phyloP scores from a whole-genome alignment of 2,888 invertebrate species.

The Hirudinaria manillensis region DNA sequence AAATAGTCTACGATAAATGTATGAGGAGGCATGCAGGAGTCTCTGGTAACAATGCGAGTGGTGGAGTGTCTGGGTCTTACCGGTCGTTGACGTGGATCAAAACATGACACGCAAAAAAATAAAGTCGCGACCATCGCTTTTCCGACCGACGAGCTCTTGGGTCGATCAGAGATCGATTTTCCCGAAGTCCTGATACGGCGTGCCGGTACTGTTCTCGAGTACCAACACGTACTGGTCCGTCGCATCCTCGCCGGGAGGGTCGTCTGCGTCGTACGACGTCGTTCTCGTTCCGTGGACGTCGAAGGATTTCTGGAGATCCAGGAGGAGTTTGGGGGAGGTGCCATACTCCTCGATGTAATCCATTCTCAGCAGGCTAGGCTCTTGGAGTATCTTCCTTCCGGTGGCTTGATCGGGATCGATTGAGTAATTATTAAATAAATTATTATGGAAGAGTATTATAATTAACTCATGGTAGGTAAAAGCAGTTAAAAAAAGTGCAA shows the following conservation, averaged over 20 bases:
- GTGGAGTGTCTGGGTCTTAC: too few relatives aligned
- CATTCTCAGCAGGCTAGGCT: neutral
- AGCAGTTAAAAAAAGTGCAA: neutral
- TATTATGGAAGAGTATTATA: too few relatives aligned
- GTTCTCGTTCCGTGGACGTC: neutral
- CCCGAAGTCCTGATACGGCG: neutral
- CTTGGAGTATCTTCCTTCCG: conserved; percentile 13
- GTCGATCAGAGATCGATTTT: neutral
- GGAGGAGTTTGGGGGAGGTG: neutral
- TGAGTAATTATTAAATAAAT: too few relatives aligned
- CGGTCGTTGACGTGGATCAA: too few relatives aligned
- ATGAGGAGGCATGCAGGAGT: too few relatives aligned
- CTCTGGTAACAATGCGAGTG: too few relatives aligned
- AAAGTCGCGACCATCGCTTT: too few relatives aligned
- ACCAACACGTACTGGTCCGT: neutral
- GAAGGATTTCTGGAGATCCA: neutral
- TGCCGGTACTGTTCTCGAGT: neutral
- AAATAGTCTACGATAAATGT: too few relatives aligned
- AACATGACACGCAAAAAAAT: too few relatives aligned
- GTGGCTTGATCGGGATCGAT: neutral
- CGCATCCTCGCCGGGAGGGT: neutral
- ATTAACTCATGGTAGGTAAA: too few relatives aligned
- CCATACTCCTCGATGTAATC: conserved; percentile 6
- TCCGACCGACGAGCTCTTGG: too few relatives aligned
- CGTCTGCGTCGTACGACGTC: neutral